These are phyloP conservation scores for Agapetus fuscipes DNA, from an alignment of 2,888 invertebrate species.

Conservation along the genomic window DNA sequence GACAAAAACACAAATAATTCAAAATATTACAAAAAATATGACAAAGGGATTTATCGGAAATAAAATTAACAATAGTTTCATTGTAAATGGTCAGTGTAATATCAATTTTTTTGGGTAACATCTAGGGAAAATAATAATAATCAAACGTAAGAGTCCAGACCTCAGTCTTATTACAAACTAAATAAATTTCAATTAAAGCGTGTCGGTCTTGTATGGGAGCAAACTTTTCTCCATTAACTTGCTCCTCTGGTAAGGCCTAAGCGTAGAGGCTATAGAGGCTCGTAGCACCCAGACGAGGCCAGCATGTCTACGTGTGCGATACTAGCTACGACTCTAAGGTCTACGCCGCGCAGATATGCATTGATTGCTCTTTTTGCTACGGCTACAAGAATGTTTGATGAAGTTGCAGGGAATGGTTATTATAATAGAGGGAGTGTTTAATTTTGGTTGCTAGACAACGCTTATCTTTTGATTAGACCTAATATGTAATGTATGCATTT, in stretches of 20 bases:
- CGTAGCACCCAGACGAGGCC: constrained; percentile 5
- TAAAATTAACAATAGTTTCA: too few relatives aligned
- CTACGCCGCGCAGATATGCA: neutral
- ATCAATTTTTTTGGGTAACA: too few relatives aligned
- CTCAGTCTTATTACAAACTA: constrained; percentile 18
- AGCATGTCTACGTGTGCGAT: neutral
- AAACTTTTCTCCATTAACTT: constrained; percentile 21
- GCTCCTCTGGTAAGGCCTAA: constrained; percentile 14
- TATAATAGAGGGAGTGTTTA: too few relatives aligned
- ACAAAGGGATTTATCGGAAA: too few relatives aligned
- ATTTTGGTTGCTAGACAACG: too few relatives aligned
- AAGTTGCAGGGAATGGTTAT: neutral
- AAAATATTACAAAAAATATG: too few relatives aligned
- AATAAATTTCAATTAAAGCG: constrained; percentile 22
- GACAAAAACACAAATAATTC: too few relatives aligned
- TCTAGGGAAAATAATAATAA: too few relatives aligned
- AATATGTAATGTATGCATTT: too few relatives aligned
- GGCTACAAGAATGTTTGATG: neutral
- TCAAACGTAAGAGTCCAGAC: too few relatives aligned
- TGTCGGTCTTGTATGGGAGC: constrained; percentile 15
- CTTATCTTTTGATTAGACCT: too few relatives aligned
- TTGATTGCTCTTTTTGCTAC: neutral
- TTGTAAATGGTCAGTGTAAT: too few relatives aligned
- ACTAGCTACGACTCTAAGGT: neutral
- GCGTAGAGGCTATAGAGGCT: constrained; percentile 14